These are phyloP conservation scores for Pammene fasciana DNA, from an alignment of 2,888 invertebrate species.

Conservation along the genomic window DNA sequence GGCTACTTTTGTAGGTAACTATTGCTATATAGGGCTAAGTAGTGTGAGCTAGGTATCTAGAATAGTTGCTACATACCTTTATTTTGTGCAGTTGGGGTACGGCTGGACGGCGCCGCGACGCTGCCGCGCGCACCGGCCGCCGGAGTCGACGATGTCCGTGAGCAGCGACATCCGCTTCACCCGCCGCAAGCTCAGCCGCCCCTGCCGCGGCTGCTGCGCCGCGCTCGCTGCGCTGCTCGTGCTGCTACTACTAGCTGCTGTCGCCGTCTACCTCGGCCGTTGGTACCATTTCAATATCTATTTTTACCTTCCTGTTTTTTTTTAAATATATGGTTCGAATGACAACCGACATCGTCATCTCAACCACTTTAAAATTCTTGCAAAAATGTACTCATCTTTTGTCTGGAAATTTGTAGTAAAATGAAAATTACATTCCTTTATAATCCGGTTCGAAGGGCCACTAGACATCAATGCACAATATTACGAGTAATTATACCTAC, in stretches of 20 bases:
- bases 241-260: constrained; percentile 85
- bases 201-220: constrained; percentile 94
- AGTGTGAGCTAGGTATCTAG: too few species aligned
- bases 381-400: too few species aligned
- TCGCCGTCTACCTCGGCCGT: constrained; percentile 86
- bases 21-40: too few species aligned
- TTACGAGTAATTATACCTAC: too few species aligned
- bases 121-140: constrained; percentile 75
- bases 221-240: constrained; percentile 92
- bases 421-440: too few species aligned
- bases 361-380: too few species aligned
- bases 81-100: constrained; percentile 66
- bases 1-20: too few species aligned
- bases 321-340: not conserved
- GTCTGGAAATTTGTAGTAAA: too few species aligned
- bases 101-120: constrained; percentile 73
- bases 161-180: constrained; percentile 96
- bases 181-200: constrained; percentile 91
- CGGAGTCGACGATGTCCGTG: constrained; percentile 92
- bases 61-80: not conserved
- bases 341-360: too few species aligned
- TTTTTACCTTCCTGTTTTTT: not conserved
- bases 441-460: too few species aligned
- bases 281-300: constrained; percentile 60
- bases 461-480: too few species aligned